These are phyloP conservation scores for Anabacerthia variegaticeps DNA, from an alignment of 2,797 vertebrate species.

Conservation along the genomic window DNA sequence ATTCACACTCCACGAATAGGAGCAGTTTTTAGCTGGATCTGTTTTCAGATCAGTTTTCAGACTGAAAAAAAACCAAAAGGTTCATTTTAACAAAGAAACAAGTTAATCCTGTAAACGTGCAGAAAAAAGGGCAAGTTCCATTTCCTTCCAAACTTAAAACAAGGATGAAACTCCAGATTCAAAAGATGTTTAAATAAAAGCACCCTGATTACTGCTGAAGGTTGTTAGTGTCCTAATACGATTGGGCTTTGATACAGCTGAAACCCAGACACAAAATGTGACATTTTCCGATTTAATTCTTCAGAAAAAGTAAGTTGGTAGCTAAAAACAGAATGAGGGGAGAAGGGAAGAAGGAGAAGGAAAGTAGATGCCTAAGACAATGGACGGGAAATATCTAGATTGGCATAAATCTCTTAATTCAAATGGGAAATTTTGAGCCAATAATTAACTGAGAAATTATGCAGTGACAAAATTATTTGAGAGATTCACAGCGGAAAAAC, in stretches of 20 bases:
- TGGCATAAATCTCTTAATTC: not conserved
- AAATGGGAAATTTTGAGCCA: not conserved
- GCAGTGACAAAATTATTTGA: not conserved
- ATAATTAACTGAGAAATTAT: not conserved
- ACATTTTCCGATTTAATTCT: not conserved
- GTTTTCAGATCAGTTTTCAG: not conserved
- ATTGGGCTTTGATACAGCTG: not conserved
- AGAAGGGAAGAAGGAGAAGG: not conserved
- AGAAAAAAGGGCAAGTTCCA: not conserved
- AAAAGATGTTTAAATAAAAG: not conserved
- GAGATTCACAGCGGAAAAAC: not conserved
- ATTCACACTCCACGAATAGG: not conserved
- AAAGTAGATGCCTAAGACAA: not conserved
- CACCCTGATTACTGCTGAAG: not conserved
- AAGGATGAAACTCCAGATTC: not conserved
- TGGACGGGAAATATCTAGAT: not conserved
- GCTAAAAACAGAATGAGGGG: not conserved
- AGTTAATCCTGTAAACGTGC: not conserved
- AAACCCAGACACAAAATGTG: not conserved
- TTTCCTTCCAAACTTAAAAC: not conserved
- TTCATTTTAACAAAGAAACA: not conserved
- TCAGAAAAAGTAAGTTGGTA: not conserved
- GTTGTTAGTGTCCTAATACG: not conserved
- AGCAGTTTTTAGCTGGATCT: not conserved
- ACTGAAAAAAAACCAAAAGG: not conserved